Base-by-base conservation (phyloP, 2,888 invertebrate genomes). In the Rapana venosa region DNA sequence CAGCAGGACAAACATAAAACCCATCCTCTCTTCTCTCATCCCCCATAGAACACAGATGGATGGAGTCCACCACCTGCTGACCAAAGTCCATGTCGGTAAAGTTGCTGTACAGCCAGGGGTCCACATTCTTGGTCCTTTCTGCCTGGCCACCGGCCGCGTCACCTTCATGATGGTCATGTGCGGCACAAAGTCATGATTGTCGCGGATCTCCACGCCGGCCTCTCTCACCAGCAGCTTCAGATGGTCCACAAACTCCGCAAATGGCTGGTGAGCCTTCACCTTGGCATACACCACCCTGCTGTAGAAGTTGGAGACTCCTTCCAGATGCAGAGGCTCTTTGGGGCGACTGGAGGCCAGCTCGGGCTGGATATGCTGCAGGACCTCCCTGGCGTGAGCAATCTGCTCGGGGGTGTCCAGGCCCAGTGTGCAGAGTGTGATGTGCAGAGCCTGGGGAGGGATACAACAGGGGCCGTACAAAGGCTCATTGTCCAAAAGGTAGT, bases 101-200 rank as follows among this genome's bases (percentile, higher is more conserved):
- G 30, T 93, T 91, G 2, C 93, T 93, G 90, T 96, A 96, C 22
- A 96, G 89, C 91, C 93, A 92, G 0, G 95, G 94, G 66, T 95
- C 94, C 26, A 96, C 93, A 74, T 94, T 95, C 83, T 94, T 95
- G 11, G 94, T 95, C 95, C 94, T 13, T 95, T 93, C 88, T 93
- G 90, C 66, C 95, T 90, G 1, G 95, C 93, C 22, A 95, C 94
- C 0, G 95, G 94, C 17, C 96, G 93, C n/a, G 95, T 94, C 0
- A 96, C 93, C 91, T 96, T 96, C 93, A 96, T 93, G 22, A 96
- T 89, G 17, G 96, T 96, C 94, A 96, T 94, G 92, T 96, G 96
- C 8, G 96, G 96, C 13, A 96, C 95, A 92, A 94, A 96, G 26
- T 96, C 96, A 93, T 95, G 95, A 66, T 94, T 94, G 91, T 96